Base-by-base conservation (phyloP, 2,113 vertebrate genomes). In the Burhinus bistriatus region DNA sequence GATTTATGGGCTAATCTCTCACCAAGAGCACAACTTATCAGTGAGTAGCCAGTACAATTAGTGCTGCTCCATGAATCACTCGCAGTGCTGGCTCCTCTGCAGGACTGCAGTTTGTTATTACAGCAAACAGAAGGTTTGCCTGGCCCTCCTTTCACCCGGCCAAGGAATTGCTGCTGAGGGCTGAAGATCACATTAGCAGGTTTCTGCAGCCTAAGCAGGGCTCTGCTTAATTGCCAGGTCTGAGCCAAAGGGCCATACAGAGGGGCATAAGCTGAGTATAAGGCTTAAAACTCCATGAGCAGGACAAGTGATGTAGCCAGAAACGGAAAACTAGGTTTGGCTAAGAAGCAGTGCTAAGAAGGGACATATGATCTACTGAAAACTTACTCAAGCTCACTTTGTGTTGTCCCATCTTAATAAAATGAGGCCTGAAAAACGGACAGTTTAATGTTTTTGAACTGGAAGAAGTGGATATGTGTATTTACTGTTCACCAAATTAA, bases 1-100 rank as follows among this genome's bases (percentile, higher is more conserved):
- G 90, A 96, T 97, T 93, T 87, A 95, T 93, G 73, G 55, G 36
- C 62, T 81, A 96, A 94, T 95, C 68, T 95, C 42, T 83, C 71
- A 83, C n/a, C 58, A 92, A 62, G 55, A 4, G 40, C 51, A 25
- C 59, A 94, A 59, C 1, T 94, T 95, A 76, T 71, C 86, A 87
- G 52, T 30, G 59, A 93, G 78, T 32, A 89, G 14, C 62, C 65
- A 57, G 71, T 49, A 73, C 87, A 91, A 91, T 96, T 95, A 96
- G 51, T 30, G 27, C 30, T 85, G 71, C 71, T 70, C 57, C 75
- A 88, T 88, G 87, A 94, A 96, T 95, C 90, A 83, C 73, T 87
- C 0, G 0, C 47, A 83, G 44, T 5, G 8, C 32, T 90, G 75
- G 13, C 18, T 92, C 11, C 52, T 90, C 19, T 1, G 45, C 54